Evolutionary conservation across 2,113 vertebrate genomes (phyloP).

Genomic region (Alosa alosa): DNA sequence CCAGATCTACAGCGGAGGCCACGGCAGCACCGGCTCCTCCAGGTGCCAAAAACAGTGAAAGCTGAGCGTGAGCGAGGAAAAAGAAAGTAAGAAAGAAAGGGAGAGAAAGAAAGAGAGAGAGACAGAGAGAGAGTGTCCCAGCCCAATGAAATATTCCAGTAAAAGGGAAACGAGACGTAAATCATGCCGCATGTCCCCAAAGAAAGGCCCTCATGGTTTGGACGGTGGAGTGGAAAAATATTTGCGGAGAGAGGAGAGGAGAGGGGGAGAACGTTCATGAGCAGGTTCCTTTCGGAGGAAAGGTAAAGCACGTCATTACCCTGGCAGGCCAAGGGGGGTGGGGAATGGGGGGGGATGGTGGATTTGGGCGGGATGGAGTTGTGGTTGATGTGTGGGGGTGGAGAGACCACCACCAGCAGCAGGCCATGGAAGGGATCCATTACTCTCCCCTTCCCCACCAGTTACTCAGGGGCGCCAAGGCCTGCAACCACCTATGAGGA

Average conservation of each 20-base stretch:
- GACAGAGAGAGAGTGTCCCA: background rate
- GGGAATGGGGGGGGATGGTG: conserved; percentile 21
- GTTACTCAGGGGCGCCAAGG: background rate
- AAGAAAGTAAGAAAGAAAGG: background rate
- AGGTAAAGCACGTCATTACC: conserved; percentile 50
- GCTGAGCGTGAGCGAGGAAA: background rate
- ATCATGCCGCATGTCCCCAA: conserved; percentile 39
- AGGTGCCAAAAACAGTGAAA: background rate
- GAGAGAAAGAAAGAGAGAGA: background rate
- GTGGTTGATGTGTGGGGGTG: background rate
- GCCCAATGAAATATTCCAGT: conserved; percentile 38
- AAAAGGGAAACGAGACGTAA: conserved; percentile 30
- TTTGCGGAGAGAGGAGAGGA: conserved; percentile 55
- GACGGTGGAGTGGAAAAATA: conserved; percentile 70
- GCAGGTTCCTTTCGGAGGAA: conserved; percentile 46
- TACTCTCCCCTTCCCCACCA: background rate
- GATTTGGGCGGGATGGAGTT: background rate
- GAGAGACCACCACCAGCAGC: conserved; percentile 5
- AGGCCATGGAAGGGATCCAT: background rate
- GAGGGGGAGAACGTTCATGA: conserved; percentile 38
- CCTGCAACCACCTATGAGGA: background rate
- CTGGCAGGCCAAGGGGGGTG: background rate
- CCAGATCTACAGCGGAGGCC: background rate
- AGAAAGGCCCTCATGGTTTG: conserved; percentile 69
- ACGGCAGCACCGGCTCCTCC: background rate